Base-by-base conservation (phyloP, 2,113 vertebrate species). In the Limanda limanda region DNA sequence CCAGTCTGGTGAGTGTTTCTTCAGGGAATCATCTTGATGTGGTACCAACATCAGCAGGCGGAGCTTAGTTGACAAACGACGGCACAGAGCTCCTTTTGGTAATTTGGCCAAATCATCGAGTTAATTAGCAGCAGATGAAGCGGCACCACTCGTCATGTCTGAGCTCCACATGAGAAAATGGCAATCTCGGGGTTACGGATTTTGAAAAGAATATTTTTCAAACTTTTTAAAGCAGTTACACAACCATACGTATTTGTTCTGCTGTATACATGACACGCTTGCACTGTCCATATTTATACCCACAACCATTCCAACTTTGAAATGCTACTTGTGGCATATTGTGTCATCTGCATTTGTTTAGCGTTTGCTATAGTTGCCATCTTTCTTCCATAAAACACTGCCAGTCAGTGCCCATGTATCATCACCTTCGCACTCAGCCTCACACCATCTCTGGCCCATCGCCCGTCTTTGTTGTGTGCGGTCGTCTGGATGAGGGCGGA, bases 391-490 rank as follows among this genome's bases (percentile, higher is more conserved):
- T 76, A 71, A 77, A 82, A 84, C 15, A 40, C 40, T 75, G 62
- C 62, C 71, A 84, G 71, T 82, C 65, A 57, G 68, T 86, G 79
- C 81, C 71, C 76, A 73, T 82, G 77, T 89, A 78, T 91, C 90
- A 91, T 90, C 90, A 92, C 88, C 84, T 88, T 83, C 54, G 42
- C 78, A 79, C 78, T 81, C 80, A 74, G 65, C 79, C 86, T 87
- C 87, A 83, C 89, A 87, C 90, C 83, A 81, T 81, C 82, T 87
- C 76, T 90, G 83, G 85, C 82, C 75, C 76, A 35, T 81, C 71
- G 83, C 85, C 73, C 48, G 71, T 85, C 90, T 91, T 88, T 93
- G 90, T 92, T 90, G 88, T 93, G 81, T 92, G 85, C 66, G 84
- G 88, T 74, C 90, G 87, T 88, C 83, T 91, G 84, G 65, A 82